Evolutionary conservation across 2,888 invertebrate species (phyloP).

Genomic region (Cheilosia pagana): DNA sequence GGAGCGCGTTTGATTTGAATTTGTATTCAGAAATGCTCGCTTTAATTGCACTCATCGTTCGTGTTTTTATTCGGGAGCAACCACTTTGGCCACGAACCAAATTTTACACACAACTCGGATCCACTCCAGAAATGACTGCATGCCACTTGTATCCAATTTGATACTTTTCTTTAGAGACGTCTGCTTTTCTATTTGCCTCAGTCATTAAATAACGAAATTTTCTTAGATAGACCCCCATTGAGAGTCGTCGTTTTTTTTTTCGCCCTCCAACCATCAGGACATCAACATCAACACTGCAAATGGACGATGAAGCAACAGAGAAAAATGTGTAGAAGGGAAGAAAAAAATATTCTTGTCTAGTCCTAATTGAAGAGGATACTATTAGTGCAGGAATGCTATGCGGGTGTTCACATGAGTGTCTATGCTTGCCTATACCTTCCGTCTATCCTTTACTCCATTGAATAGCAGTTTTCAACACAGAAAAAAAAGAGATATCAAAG

Average conservation of each 20-base stretch:
- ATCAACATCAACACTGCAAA: conserved; percentile 47
- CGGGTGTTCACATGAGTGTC: conserved; percentile 72
- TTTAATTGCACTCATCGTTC: not conserved
- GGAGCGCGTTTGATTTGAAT: not conserved
- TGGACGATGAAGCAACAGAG: conserved; percentile 2
- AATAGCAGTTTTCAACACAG: conserved; percentile 33
- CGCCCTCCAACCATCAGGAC: conserved; percentile 28
- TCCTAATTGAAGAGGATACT: conserved; percentile 73
- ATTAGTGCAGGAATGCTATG: conserved; percentile 60
- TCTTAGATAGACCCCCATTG: conserved; percentile 34
- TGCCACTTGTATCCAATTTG: conserved; percentile 61
- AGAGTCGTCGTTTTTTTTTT: conserved; percentile 32
- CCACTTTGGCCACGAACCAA: conserved; percentile 56
- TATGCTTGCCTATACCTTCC: conserved; percentile 27
- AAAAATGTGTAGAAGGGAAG: conserved; percentile 16
- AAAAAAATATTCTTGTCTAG: conserved; percentile 55
- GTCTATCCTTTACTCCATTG: conserved; percentile 38
- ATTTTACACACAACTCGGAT: conserved; percentile 36
- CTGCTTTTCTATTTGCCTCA: not conserved
- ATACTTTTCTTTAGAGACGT: conserved; percentile 37
- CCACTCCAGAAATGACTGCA: conserved; percentile 58
- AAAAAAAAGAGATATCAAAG: conserved; percentile 59
- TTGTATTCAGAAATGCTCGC: not conserved
- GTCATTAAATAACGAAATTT: conserved; percentile 63
- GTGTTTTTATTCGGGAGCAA: not conserved